Percentiles rank a stretch among this genome's conserved stretches.
phyloP scores from a whole-genome alignment of 2,113 vertebrate species.

The Boulengeromyrus knoepffleri region DNA sequence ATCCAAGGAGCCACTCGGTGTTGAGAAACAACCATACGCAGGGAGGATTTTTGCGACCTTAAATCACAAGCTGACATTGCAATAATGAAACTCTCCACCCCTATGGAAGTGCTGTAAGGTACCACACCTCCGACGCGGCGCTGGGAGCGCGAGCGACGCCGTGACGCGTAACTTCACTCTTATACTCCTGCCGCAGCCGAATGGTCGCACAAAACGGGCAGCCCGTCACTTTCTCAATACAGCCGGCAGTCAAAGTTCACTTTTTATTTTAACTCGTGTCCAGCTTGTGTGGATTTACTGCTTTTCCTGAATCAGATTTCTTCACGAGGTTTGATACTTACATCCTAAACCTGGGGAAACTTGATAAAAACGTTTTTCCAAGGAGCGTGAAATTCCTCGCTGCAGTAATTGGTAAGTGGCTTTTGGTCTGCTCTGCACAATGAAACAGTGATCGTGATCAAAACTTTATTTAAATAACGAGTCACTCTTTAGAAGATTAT shows the following conservation, averaged over 20 bases:
- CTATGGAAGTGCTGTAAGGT: conserved; percentile 43
- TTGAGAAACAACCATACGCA: background rate
- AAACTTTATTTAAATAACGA: background rate
- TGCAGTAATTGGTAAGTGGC: conserved; percentile 61
- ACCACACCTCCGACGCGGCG: conserved; percentile 42
- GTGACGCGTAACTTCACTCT: conserved; percentile 12
- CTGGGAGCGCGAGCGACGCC: conserved; percentile 24
- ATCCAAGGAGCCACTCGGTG: background rate
- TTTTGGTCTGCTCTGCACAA: background rate
- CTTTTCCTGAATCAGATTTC: conserved; percentile 30
- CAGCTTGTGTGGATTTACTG: conserved; percentile 37
- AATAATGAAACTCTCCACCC: conserved; percentile 50
- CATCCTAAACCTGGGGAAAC: conserved; percentile 61
- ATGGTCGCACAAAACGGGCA: background rate
- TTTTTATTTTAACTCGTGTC: background rate
- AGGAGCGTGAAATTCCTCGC: conserved; percentile 59
- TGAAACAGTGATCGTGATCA: background rate
- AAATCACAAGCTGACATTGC: conserved; percentile 59
- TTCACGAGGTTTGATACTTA: conserved; percentile 28
- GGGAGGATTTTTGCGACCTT: conserved; percentile 47
- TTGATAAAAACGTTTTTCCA: conserved; percentile 36
- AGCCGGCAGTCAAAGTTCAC: conserved; percentile 6
- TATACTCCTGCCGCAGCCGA: conserved; percentile 13
- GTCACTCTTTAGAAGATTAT: background rate
- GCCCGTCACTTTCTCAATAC: conserved; percentile 13